Base-by-base conservation (phyloP, 2,888 invertebrate species). In the Gisinianus flammeolus region DNA sequence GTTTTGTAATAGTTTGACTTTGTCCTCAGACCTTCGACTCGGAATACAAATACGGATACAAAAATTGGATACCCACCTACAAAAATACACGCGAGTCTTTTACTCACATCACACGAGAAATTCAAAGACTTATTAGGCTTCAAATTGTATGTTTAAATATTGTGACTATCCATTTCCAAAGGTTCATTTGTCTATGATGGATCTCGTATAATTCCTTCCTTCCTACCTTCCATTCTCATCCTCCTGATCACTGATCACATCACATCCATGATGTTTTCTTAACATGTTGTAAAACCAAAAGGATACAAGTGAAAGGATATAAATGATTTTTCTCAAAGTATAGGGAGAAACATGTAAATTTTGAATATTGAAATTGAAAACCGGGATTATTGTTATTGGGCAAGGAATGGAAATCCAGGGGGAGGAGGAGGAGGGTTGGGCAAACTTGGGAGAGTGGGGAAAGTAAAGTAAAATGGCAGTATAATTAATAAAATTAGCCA, bases 401-500 rank as follows among this genome's bases (percentile, higher is more conserved):
- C 19, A 44, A 44, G 44, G 19, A 44, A 44, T 44, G 44, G 19
- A 44, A 44, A 44, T 44, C 44, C 12, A 44, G n/a, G 19, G 44
- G 19, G 44, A 44, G 44, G 44, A 19, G 44, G 12, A 8, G 35
- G 35, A 35, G 6, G n/a, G 5, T 44, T 44, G 44, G 6, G 6
- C 44, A 19, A 19, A 44, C 44, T 24, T 26, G 26, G 28, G 8
- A 24, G 26, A 24, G 62, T 62, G 62, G 28, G 22, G 28, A 12
- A 62, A 62, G 28, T 62, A 28, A 58, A 22, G 56, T n/a, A 8
- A 58, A 58, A 58, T 22, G 56, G 56, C 28, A 31, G 22, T 26
- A 31, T 73, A 73, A 73, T 73, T 73, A 73, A 35, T 35, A 62
- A 52, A 73, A 73, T 31, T 58, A 73, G 62, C 62, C 30, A 73